Evolutionary conservation across 2,888 invertebrate genomes (phyloP).

Genomic region (Rhamphomyia laevipes): DNA sequence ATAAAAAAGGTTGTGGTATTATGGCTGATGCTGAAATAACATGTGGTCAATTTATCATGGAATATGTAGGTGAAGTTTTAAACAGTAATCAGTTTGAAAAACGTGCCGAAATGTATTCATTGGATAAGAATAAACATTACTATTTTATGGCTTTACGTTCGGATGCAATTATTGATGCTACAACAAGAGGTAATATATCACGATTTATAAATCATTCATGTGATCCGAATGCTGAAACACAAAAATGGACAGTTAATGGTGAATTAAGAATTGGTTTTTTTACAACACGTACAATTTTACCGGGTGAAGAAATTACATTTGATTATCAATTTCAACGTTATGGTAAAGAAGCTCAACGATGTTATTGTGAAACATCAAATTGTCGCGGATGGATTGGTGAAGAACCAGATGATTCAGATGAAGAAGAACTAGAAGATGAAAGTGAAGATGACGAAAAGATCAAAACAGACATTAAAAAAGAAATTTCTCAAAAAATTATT

Average conservation of each 20-base stretch:
- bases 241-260: slow-evolving; percentile 93
- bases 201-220: slow-evolving; percentile 99
- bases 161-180: slow-evolving; percentile 93
- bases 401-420: slow-evolving; percentile 62
- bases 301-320: slow-evolving; percentile 94
- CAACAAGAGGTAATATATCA: slow-evolving; percentile 87
- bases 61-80: slow-evolving; percentile 96
- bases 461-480: slow-evolving; percentile 22
- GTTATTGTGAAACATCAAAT: slow-evolving; percentile 78
- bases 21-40: slow-evolving; percentile 38
- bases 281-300: slow-evolving; percentile 65
- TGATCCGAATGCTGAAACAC: slow-evolving; percentile 96
- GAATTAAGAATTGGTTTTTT: slow-evolving; percentile 95
- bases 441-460: slow-evolving; percentile 24
- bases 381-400: slow-evolving; percentile 96
- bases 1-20: slow-evolving; percentile 92
- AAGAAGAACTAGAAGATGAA: slow-evolving; percentile 42
- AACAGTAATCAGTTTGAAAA: slow-evolving; percentile 81
- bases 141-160: slow-evolving; percentile 96
- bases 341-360: slow-evolving; percentile 92
- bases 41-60: slow-evolving; percentile 84
- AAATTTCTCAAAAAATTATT: slow-evolving; percentile 8
- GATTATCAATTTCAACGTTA: slow-evolving; percentile 97
- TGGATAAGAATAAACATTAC: slow-evolving; percentile 82
- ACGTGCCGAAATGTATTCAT: slow-evolving; percentile 78